A percentile compares a stretch with the other conserved stretches of the same genome.
Conservation (phyloP, 2,797 vertebrate genomes). For the Artibeus lituratus region DNA sequence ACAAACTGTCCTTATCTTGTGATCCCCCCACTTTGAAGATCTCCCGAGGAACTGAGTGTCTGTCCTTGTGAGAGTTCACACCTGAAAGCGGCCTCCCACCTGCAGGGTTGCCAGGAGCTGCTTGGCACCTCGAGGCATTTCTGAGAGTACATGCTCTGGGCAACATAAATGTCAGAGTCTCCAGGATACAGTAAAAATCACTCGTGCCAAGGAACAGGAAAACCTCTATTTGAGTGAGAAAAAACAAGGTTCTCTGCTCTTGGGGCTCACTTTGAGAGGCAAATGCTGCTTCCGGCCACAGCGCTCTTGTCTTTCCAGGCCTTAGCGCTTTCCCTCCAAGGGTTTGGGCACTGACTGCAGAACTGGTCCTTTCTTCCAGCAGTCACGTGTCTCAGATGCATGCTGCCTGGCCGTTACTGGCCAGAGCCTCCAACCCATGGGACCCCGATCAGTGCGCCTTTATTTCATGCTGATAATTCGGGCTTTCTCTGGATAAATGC, state of each 20-base stretch:
- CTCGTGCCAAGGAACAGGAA: background rate
- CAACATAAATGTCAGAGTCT: background rate
- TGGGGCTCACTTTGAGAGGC: background rate
- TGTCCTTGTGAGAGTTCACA: background rate
- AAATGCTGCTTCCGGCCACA: background rate
- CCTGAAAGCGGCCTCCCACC: accelerated
- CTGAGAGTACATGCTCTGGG: too few relatives aligned
- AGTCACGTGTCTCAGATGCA: too few relatives aligned
- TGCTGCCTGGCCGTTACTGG: background rate
- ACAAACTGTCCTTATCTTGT: background rate
- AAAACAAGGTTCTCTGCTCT: background rate
- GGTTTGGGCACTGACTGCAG: too few relatives aligned
- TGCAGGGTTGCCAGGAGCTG: accelerated
- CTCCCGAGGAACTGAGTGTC: background rate
- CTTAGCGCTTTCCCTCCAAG: background rate
- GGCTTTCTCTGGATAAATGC: background rate
- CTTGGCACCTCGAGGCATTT: background rate
- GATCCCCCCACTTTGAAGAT: background rate
- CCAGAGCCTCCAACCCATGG: background rate
- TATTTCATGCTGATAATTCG: background rate
- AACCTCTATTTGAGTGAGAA: background rate
- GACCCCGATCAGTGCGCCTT: background rate
- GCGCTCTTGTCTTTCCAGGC: background rate
- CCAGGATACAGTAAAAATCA: background rate
- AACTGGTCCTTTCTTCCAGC: background rate